These are phyloP conservation scores for Amblyjoppa fuscipennis DNA, from an alignment of 2,888 invertebrate genomes.

Conservation along the genomic window DNA sequence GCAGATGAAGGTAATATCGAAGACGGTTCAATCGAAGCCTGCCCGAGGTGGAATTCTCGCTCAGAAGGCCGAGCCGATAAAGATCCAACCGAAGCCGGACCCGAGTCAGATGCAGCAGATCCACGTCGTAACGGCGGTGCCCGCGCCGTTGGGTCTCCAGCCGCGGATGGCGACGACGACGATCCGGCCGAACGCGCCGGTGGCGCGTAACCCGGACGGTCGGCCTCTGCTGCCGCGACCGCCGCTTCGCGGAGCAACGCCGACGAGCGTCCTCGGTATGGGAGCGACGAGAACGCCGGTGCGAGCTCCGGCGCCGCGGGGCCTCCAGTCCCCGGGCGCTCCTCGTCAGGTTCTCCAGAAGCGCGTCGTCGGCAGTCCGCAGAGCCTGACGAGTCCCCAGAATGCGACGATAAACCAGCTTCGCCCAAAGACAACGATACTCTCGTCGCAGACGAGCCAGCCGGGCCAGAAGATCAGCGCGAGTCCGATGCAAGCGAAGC, in stretches of 20 bases:
- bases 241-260: conserved; percentile 76
- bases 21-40: conserved; percentile 73
- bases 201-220: conserved; percentile 76
- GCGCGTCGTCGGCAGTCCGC: conserved; percentile 62
- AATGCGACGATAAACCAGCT: conserved; percentile 73
- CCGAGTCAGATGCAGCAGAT: conserved; percentile 80
- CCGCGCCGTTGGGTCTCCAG: conserved; percentile 77
- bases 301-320: conserved; percentile 75
- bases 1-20: conserved; percentile 84
- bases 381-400: conserved; percentile 69
- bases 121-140: conserved; percentile 83
- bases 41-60: conserved; percentile 39
- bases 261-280: conserved; percentile 79
- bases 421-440: conserved; percentile 78
- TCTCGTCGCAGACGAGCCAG: conserved; percentile 74
- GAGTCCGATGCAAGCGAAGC: conserved; percentile 73
- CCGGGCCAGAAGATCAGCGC: conserved; percentile 72
- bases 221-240: conserved; percentile 81
- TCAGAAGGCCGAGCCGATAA: conserved; percentile 82
- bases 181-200: conserved; percentile 75
- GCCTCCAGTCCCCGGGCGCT: conserved; percentile 58
- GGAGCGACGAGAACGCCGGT: conserved; percentile 79
- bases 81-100: conserved; percentile 84
- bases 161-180: conserved; percentile 75
- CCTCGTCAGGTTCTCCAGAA: conserved; percentile 72